Percentiles rank a stretch among this genome's conserved stretches.
Evolutionary conservation across 1,140 invertebrate genomes (phyloP).

Genomic region (Drosophila repletoides): DNA sequence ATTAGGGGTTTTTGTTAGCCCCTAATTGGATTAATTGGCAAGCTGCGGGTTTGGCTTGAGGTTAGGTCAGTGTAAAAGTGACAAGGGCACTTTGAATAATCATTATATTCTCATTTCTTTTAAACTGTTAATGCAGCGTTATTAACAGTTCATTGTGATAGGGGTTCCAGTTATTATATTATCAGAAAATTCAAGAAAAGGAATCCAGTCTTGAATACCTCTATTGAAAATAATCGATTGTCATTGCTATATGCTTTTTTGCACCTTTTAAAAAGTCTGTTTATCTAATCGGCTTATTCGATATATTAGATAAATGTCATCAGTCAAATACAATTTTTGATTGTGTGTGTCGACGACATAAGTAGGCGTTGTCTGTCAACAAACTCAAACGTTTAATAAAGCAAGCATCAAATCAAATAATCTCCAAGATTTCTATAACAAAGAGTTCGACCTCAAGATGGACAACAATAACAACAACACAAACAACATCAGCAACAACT

Average conservation of each 20-base stretch:
- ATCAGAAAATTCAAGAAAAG: background rate
- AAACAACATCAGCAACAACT: too few species aligned
- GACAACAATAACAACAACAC: too few species aligned
- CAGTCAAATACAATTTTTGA: conserved; percentile 49
- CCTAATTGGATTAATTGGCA: conserved; percentile 49
- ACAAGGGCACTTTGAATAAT: conserved; percentile 5
- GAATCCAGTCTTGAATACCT: too few species aligned
- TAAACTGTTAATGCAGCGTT: background rate
- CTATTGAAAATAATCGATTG: too few species aligned
- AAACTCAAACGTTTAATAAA: too few species aligned
- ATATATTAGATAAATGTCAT: conserved; percentile 38
- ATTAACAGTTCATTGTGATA: background rate
- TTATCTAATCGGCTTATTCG: conserved; percentile 61
- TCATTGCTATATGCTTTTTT: too few species aligned
- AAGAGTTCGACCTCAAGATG: too few species aligned
- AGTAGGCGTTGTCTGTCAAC: conserved; percentile 10
- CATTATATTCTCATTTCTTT: background rate
- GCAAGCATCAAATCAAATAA: too few species aligned
- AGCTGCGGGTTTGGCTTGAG: conserved; percentile 24
- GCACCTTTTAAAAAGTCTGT: too few species aligned
- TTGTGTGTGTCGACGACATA: too few species aligned
- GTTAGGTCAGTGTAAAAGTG: conserved; percentile 25
- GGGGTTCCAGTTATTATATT: background rate
- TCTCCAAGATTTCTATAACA: too few species aligned
- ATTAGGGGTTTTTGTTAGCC: conserved; percentile 10